Evolutionary conservation across 1,140 invertebrate genomes (phyloP), one percentile per base, ranked within the genome.

Genomic region (Drosophila oshimai): DNA sequence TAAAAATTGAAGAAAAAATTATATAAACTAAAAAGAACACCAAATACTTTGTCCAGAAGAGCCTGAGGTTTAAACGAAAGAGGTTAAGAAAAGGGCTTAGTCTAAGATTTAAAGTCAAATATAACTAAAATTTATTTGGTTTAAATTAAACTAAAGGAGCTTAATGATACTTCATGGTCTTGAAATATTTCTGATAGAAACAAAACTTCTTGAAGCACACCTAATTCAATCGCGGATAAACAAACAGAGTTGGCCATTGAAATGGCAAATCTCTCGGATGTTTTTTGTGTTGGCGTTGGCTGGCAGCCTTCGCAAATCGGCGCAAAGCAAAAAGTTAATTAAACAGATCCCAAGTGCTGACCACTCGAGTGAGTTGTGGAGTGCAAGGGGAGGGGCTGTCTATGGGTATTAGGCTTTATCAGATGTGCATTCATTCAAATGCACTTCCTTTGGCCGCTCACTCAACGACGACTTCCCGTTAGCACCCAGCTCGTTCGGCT

Each of bases 351-450:
- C 36, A 55, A 78, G 74, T 71, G 74, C 51, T 65, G 60, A 65
- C 62, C 62, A 65, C 34, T 65, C 62, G 20, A 65, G 26, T 65
- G 61, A 49, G 61, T 46, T 17, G n/a, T 26, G 15, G 18, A 22
- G 13, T n/a, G 18, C 36, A 28, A 61, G 42, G 20, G 37, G 33
- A 49, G 65, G 29, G 61, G 37, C 64, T 74, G 79, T 71, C 79
- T 47, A 71, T 72, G 80, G 74, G 65, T 72, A 84, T 84, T 86
- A 79, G 64, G 61, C 47, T 77, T 79, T 79, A 84, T 84, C 80
- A 86, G 80, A 86, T 84, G 79, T 79, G 79, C 79, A 84, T 69
- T 74, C 79, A 86, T 79, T 84, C 71, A 83, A 75, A 75, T 84
- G 80, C 80, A 84, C 79, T 84, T 84, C 79, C 79, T 79, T 84